Evolutionary conservation across 2,888 invertebrate genomes (phyloP).

Genomic region (Hemistola chrysoprasaria): DNA sequence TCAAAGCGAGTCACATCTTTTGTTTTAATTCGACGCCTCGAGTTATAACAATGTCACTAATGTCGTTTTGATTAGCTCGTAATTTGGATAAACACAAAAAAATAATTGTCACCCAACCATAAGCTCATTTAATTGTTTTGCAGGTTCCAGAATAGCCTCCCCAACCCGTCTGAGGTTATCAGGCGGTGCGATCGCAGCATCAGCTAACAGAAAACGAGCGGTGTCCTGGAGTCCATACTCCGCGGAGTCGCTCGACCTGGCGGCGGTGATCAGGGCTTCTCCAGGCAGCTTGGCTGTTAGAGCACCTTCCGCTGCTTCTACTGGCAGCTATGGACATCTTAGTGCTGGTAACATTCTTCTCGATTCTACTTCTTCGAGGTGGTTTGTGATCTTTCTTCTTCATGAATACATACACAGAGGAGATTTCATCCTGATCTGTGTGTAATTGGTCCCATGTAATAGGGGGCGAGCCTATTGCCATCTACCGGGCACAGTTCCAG

Average conservation of each 20-base stretch:
- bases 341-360: conserved; percentile 94
- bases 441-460: too few relatives aligned
- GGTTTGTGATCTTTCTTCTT: too few relatives aligned
- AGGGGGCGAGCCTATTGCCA: too few relatives aligned
- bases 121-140: conserved; percentile 26
- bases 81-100: too few relatives aligned
- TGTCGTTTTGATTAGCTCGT: too few relatives aligned
- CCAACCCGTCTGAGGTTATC: conserved; percentile 72
- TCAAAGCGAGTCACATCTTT: too few relatives aligned
- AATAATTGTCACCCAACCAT: background rate
- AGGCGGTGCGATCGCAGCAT: conserved; percentile 71
- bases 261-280: conserved; percentile 97
- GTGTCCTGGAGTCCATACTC: conserved; percentile 97
- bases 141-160: conserved; percentile 76
- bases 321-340: conserved; percentile 98
- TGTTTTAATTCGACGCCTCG: too few relatives aligned
- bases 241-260: conserved; percentile 94
- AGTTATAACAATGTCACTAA: too few relatives aligned
- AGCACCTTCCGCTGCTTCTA: conserved; percentile 89
- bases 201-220: conserved; percentile 92
- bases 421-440: too few relatives aligned
- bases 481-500: too few relatives aligned
- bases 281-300: conserved; percentile 95
- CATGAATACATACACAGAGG: too few relatives aligned
- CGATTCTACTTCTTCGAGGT: too few relatives aligned